Percentiles rank a stretch among this genome's conserved stretches.
Evolutionary conservation across 2,113 vertebrate genomes (phyloP).

Genomic region (Pluvialis apricaria): DNA sequence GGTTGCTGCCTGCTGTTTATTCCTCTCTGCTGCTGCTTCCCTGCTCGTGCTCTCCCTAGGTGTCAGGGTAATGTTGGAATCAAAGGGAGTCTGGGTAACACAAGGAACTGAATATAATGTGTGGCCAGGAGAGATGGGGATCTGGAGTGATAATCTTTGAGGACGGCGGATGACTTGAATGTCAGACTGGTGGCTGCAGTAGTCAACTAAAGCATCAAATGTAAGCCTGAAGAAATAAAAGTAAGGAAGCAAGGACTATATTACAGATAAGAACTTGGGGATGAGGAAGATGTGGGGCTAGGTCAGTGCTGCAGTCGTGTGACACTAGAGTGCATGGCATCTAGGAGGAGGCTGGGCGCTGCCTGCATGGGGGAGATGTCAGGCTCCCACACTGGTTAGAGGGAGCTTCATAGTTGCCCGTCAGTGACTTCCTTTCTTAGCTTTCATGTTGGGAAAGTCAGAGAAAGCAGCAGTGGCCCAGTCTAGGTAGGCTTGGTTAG

Average conservation of each 20-base stretch:
- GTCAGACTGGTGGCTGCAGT: not conserved
- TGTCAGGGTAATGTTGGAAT: not conserved
- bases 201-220: not conserved
- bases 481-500: not conserved
- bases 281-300: not conserved
- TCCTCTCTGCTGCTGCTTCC: not conserved
- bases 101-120: not conserved
- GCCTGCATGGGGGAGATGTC: not conserved
- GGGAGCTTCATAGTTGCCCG: not conserved
- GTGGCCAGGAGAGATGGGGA: not conserved
- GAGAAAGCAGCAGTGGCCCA: not conserved
- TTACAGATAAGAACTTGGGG: not conserved
- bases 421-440: not conserved
- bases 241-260: not conserved
- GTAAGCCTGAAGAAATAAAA: not conserved
- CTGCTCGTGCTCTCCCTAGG: fast-evolving
- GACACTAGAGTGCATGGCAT: not conserved
- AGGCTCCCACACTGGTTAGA: not conserved
- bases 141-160: not conserved
- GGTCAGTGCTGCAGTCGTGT: not conserved
- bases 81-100: not conserved
- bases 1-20: not conserved
- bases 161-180: too few species aligned
- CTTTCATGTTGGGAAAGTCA: not conserved
- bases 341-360: not conserved